These are phyloP conservation scores for Carassius gibelio DNA, from an alignment of 2,113 vertebrate genomes.

Conservation along the genomic window DNA sequence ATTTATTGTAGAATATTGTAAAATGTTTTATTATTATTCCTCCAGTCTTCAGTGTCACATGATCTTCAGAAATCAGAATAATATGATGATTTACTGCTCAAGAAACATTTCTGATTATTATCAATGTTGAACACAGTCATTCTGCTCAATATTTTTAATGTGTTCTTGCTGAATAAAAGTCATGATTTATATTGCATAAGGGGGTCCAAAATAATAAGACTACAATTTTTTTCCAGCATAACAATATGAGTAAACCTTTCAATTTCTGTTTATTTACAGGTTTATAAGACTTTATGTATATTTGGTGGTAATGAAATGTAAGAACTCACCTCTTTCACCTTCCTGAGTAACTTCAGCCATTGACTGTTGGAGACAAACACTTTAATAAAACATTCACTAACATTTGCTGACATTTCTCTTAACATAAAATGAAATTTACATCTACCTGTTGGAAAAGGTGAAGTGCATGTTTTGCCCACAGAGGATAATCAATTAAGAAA, in stretches of 20 bases:
- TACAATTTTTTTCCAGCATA: background rate
- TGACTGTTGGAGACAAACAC: slow-evolving; percentile 66
- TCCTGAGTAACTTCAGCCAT: slow-evolving; percentile 78
- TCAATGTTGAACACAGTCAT: background rate
- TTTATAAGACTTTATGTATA: background rate
- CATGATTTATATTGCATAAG: background rate
- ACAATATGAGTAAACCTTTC: background rate
- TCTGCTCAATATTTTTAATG: background rate
- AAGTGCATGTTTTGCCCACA: background rate
- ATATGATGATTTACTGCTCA: too few relatives aligned
- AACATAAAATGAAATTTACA: background rate
- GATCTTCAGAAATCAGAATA: too few relatives aligned
- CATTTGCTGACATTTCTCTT: background rate
- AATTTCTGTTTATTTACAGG: background rate
- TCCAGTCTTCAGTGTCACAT: too few relatives aligned
- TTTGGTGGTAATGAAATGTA: background rate
- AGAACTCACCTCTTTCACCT: slow-evolving; percentile 80
- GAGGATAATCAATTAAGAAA: background rate
- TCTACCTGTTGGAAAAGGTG: background rate
- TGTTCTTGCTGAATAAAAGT: background rate
- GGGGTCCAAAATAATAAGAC: background rate
- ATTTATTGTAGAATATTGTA: too few relatives aligned
- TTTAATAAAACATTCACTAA: background rate
- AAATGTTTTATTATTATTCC: too few relatives aligned
- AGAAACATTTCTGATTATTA: background rate